A percentile compares a stretch with the other conserved stretches of the same genome.
Evolutionary conservation across 2,797 vertebrate genomes (phyloP).

Genomic region (Brachyrhaphis roseni): DNA sequence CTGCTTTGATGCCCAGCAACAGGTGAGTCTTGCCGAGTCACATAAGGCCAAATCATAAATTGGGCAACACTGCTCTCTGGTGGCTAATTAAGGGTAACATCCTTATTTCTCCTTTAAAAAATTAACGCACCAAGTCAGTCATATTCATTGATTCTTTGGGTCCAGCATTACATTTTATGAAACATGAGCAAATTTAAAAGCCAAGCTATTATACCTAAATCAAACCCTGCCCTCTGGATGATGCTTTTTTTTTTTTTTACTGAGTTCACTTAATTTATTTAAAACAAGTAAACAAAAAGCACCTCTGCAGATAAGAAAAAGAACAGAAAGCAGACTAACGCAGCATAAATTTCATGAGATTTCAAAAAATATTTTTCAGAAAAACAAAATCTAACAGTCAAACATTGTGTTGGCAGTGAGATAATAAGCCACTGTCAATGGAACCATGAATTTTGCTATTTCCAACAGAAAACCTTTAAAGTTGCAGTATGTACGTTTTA

Average conservation of each 20-base stretch:
- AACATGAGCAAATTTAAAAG: background rate
- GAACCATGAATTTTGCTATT: background rate
- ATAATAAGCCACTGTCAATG: background rate
- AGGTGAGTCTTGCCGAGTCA: constrained; percentile 33
- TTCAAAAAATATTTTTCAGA: background rate
- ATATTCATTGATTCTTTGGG: background rate
- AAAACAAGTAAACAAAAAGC: background rate
- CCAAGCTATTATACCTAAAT: background rate
- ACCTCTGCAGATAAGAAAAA: background rate
- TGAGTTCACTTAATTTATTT: background rate
- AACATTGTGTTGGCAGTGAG: background rate
- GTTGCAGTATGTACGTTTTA: background rate
- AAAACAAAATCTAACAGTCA: background rate
- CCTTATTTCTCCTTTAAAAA: background rate
- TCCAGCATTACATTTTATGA: background rate
- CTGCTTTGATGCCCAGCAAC: constrained; percentile 41
- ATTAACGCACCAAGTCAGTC: background rate
- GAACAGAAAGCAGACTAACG: background rate
- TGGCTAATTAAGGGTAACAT: constrained; percentile 24
- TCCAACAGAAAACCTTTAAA: background rate
- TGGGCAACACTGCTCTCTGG: constrained; percentile 69
- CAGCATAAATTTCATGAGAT: background rate
- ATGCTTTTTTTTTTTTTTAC: background rate
- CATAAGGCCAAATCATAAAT: background rate
- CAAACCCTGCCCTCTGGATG: background rate